Base-by-base conservation (phyloP, 2,888 invertebrate genomes). In the Idaea straminata region DNA sequence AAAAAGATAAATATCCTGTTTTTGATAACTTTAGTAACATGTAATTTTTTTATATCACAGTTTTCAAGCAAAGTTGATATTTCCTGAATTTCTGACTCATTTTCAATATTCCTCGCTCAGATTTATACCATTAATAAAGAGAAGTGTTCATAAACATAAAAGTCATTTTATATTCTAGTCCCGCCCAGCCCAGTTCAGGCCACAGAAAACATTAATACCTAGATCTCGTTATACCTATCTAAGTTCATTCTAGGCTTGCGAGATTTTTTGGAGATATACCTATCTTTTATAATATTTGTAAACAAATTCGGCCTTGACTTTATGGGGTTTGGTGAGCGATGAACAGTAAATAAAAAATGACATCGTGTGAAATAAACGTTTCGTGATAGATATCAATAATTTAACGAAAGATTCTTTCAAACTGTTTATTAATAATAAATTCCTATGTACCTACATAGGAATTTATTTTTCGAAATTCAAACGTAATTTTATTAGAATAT, bases 131-230 rank as follows among this genome's bases (percentile, higher is more conserved):
- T 10, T 47, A 47, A 47, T 47, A 47, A 47, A 47, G 13, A 47
- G 10, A 47, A 47, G 47, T 47, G 47, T 47, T 47, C 47, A 47
- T 47, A 47, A 47, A 47, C 47, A 7, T 7, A 6, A 25, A 47
- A 47, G 47, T 47, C 47, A 47, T 47, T 47, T 47, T 47, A 47
- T 47, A 47, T 47, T 47, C 47, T 47, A 47, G 47, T 47, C 47
- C 7, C 47, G 47, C 47, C 10, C 47, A 47, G 47, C 47, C 47
- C 10, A 47, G 47, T 47, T 47, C 10, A 47, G 47, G 47, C 6
- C 13, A 7, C 47, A 10, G 47, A 47, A 47, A 6, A 47, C 47
- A 47, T 47, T 10, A 47, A 47, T 47, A 47, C 47, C 47, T 47
- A 47, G 4, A 10, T 47, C 10, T 47, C 47, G 47, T 47, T 13